A percentile compares a stretch with the other conserved stretches of the same genome.
Conservation (phyloP, 2,888 invertebrate genomes). For the Cerastis rubricosa region DNA sequence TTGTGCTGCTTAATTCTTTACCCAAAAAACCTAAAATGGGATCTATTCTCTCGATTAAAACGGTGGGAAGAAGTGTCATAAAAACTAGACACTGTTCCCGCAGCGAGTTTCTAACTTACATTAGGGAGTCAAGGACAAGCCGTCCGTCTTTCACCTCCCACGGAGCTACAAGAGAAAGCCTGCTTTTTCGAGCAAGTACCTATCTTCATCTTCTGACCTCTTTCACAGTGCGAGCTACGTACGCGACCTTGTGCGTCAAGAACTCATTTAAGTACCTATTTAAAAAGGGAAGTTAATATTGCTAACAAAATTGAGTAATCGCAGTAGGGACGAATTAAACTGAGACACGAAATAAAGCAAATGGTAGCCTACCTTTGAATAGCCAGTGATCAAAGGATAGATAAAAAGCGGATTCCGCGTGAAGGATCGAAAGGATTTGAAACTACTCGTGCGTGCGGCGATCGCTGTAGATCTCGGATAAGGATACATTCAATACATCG, state of each 20-base stretch:
- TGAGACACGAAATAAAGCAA: conserved; percentile 64
- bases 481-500: conserved; percentile 73
- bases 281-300: conserved; percentile 24
- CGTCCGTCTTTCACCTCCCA: conserved; percentile 86
- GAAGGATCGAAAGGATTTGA: conserved; percentile 76
- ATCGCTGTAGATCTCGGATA: conserved; percentile 76
- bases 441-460: conserved; percentile 75
- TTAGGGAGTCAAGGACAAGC: conserved; percentile 82
- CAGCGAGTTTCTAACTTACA: conserved; percentile 73
- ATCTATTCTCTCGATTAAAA: conserved; percentile 45
- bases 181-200: conserved; percentile 74
- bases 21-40: conserved; percentile 37
- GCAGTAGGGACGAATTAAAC: conserved; percentile 30
- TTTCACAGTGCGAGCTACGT: conserved; percentile 68
- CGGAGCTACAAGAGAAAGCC: conserved; percentile 82
- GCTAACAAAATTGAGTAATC: conserved; percentile 45
- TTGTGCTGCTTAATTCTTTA: conserved; percentile 45
- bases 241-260: conserved; percentile 57
- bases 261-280: conserved; percentile 57
- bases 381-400: conserved; percentile 77
- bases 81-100: conserved; percentile 62
- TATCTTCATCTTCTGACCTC: conserved; percentile 78
- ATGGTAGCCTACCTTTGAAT: conserved; percentile 65
- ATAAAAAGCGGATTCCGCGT: conserved; percentile 78
- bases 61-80: conserved; percentile 45